Conservation (phyloP, 2,888 invertebrate species). For the Pristionchus maxplancki region DNA sequence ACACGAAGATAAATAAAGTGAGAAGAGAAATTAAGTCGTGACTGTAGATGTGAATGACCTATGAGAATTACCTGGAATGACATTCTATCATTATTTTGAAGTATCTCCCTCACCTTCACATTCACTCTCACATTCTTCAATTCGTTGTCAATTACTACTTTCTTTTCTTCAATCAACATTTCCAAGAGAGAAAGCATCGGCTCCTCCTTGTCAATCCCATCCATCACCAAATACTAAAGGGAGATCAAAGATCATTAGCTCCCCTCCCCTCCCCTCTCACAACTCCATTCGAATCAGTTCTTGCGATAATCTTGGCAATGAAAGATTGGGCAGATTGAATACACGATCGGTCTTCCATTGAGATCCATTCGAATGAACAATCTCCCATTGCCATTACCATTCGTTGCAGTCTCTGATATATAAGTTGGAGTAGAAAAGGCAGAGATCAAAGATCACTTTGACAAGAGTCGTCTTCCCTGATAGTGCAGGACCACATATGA, state of each 20-base stretch:
- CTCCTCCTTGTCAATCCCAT: slow-evolving; percentile 65
- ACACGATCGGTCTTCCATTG: neutral
- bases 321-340: neutral
- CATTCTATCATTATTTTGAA: neutral
- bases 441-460: slow-evolving; percentile 54
- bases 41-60: slow-evolving; percentile 63
- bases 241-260: too few species aligned
- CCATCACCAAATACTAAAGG: slow-evolving; percentile 62
- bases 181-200: slow-evolving; percentile 68
- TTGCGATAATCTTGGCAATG: neutral
- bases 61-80: slow-evolving; percentile 65
- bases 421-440: neutral
- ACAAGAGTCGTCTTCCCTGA: slow-evolving; percentile 68
- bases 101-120: neutral
- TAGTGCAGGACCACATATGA: slow-evolving; percentile 66
- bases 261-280: too few species aligned
- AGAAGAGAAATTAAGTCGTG: slow-evolving; percentile 51
- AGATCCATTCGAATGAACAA: slow-evolving; percentile 14
- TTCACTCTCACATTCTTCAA: neutral
- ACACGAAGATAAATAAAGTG: slow-evolving; percentile 56
- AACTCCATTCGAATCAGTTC: neutral
- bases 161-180: slow-evolving; percentile 67
- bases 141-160: slow-evolving; percentile 7
- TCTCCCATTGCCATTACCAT: slow-evolving; percentile 40
- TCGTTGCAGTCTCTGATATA: slow-evolving; percentile 3